Conservation (phyloP, 1,140 invertebrate genomes). For the Listronotus bonariensis region DNA sequence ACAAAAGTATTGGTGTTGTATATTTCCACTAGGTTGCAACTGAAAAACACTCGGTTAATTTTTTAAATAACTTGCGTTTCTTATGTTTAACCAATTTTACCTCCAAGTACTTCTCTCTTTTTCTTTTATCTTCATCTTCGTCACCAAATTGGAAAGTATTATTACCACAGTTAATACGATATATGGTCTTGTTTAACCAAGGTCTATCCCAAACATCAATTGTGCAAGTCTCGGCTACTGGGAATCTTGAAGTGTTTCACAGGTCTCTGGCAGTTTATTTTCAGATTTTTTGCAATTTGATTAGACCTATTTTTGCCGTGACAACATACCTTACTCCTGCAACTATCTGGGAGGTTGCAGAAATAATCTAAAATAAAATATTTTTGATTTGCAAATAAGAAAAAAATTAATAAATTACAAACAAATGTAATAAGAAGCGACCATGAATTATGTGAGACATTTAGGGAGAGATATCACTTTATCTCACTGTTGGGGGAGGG, state of each 20-base stretch:
- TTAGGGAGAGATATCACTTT: too few relatives aligned
- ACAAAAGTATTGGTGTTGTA: too few relatives aligned
- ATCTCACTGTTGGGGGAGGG: too few relatives aligned
- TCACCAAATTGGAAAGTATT: constrained; percentile 13
- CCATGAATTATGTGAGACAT: too few relatives aligned
- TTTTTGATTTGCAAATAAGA: too few relatives aligned
- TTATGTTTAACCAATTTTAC: too few relatives aligned
- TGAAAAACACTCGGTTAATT: too few relatives aligned
- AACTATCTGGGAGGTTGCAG: constrained; percentile 41
- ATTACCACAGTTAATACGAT: constrained; percentile 36
- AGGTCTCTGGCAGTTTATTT: constrained; percentile 26
- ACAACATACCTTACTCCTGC: constrained; percentile 35
- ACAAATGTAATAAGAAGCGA: too few relatives aligned
- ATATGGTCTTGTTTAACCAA: constrained; percentile 57
- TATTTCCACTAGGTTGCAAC: too few relatives aligned
- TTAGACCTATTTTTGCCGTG: constrained; percentile 30
- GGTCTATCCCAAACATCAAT: constrained; percentile 63
- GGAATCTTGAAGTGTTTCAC: constrained; percentile 44
- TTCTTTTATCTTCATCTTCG: constrained; percentile 2
- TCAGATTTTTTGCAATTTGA: constrained; percentile 29
- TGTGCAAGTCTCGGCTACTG: constrained; percentile 43
- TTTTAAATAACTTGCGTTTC: too few relatives aligned
- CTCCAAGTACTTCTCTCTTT: constrained; percentile 15
- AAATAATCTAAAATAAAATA: constrained; percentile 24
- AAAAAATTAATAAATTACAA: too few relatives aligned